A percentile compares a stretch with the other conserved stretches of the same genome.
Conservation (phyloP, 2,113 vertebrate genomes). For the Tenebrosternarchus preto region DNA sequence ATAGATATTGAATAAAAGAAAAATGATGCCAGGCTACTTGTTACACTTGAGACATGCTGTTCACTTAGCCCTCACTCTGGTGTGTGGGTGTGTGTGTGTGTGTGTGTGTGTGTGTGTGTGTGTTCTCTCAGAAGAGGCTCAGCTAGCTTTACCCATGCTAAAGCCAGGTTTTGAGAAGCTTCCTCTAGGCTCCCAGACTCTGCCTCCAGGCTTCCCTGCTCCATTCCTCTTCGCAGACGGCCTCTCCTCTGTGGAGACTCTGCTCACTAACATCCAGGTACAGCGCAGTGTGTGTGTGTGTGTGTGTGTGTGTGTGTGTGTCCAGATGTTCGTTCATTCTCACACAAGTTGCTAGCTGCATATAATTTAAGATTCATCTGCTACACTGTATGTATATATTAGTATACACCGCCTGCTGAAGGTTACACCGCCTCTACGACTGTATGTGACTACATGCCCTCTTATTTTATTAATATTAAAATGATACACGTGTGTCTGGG, state of each 20-base stretch:
- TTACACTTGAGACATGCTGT: neutral
- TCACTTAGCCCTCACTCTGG: neutral
- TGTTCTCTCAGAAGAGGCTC: constrained; percentile 77
- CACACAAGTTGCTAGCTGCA: too few species aligned
- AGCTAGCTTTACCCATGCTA: constrained; percentile 82
- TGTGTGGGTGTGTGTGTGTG: constrained; percentile 31
- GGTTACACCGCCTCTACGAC: too few species aligned
- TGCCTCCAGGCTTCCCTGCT: constrained; percentile 82
- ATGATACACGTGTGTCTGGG: too few species aligned
- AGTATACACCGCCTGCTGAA: too few species aligned
- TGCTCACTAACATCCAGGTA: constrained; percentile 92
- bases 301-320: constrained; percentile 20
- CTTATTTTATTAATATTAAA: too few species aligned
- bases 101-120: constrained; percentile 14
- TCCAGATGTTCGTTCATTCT: neutral
- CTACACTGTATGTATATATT: too few species aligned
- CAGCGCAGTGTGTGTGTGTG: neutral
- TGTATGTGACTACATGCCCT: too few species aligned
- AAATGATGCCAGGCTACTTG: neutral
- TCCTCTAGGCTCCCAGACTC: constrained; percentile 78
- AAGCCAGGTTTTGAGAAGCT: constrained; percentile 86
- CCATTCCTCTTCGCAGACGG: constrained; percentile 86
- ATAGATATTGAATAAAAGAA: too few species aligned
- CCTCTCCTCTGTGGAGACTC: constrained; percentile 86
- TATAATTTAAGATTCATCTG: too few species aligned